phyloP scores from a whole-genome alignment of 1,140 invertebrate genomes.

The Calycopis cecrops region DNA sequence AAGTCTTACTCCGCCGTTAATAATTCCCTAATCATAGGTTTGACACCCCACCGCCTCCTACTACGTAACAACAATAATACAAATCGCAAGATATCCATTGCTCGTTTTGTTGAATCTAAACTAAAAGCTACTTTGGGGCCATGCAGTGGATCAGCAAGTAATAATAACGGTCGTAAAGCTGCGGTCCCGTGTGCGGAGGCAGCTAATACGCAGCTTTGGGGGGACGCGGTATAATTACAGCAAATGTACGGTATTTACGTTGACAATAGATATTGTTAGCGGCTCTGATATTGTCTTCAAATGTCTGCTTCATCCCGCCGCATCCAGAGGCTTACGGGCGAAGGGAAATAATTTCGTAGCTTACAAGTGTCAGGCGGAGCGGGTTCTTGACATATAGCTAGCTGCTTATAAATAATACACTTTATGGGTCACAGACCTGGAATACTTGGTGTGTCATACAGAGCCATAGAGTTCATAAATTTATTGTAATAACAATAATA shows the following conservation, averaged over 20 bases:
- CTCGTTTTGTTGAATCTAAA: neutral
- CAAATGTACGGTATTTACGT: conserved; percentile 60
- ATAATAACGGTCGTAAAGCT: neutral
- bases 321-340: neutral
- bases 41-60: conserved; percentile 38
- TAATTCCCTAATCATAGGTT: conserved; percentile 68
- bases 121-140: neutral
- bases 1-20: conserved; percentile 51
- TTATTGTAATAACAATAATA: no score
- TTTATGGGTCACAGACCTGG: no score
- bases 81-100: conserved; percentile 21
- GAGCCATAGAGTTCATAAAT: no score
- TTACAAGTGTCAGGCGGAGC: conserved; percentile 4
- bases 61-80: conserved; percentile 6
- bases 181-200: conserved; percentile 37
- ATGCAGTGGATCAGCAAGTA: conserved; percentile 30
- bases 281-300: conserved; percentile 35
- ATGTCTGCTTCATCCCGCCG: conserved; percentile 32
- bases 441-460: no score
- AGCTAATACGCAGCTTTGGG: conserved; percentile 61
- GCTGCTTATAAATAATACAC: no score
- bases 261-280: conserved; percentile 45
- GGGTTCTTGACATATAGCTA: neutral
- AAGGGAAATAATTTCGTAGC: conserved; percentile 8
- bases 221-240: conserved; percentile 58